phyloP scores from a whole-genome alignment of 2,797 vertebrate species.

The Anniella stebbinsi region DNA sequence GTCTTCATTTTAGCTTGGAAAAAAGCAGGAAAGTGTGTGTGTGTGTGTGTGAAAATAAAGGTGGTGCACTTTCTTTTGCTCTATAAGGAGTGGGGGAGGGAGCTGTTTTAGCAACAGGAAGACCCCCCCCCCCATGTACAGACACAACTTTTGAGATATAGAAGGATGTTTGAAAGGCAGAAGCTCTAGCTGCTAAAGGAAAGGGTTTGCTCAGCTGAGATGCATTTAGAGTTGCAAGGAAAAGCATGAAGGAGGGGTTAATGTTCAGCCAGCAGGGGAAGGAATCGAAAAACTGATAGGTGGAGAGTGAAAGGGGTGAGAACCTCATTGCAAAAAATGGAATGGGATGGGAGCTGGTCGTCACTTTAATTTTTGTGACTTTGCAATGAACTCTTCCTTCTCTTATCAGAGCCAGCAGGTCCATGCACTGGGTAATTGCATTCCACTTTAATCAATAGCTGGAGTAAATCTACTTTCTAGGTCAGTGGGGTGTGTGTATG shows the following conservation, averaged over 20 bases:
- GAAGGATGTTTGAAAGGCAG: constrained; percentile 44
- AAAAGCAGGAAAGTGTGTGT: neutral
- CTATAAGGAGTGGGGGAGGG: neutral
- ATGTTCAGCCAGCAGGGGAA: constrained; percentile 2
- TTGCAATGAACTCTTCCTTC: constrained; percentile 18
- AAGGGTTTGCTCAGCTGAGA: constrained; percentile 16
- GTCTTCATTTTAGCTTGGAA: neutral
- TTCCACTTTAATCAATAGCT: constrained; percentile 45
- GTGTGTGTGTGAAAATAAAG: neutral
- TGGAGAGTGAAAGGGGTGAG: neutral
- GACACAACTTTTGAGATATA: neutral
- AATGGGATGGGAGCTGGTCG: neutral
- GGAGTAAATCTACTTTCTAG: constrained; percentile 47
- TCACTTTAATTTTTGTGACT: constrained; percentile 36
- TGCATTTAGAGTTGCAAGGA: neutral
- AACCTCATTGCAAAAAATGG: neutral
- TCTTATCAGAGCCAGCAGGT: constrained; percentile 37
- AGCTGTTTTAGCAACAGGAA: neutral
- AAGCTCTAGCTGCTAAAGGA: constrained; percentile 14
- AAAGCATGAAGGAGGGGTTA: neutral
- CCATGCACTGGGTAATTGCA: constrained; percentile 27
- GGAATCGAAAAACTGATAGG: neutral
- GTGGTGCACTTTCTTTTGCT: neutral
- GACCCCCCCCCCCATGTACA: neutral
- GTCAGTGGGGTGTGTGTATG: constrained; percentile 2